A percentile compares a stretch with the other conserved stretches of the same genome.
These are phyloP conservation scores for Montipora efflorescens DNA, from an alignment of 64 coral and sea anemone genomes.

Conservation along the genomic window DNA sequence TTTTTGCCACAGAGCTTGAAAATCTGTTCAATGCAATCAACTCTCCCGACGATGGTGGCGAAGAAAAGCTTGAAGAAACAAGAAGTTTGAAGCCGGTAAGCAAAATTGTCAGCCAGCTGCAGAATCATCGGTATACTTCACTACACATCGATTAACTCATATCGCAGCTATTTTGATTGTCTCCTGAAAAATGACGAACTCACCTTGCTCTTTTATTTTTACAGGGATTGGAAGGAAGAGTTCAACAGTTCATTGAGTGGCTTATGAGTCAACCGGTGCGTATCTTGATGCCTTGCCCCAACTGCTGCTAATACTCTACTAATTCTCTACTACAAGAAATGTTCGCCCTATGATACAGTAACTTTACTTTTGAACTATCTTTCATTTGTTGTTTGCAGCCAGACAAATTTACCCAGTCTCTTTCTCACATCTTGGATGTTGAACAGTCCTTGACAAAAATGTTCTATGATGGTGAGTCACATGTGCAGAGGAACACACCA, in stretches of 20 bases:
- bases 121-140: too few species aligned
- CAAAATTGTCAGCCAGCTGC: background rate
- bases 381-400: constrained; percentile 60
- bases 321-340: background rate
- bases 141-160: background rate
- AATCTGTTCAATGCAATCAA: constrained; percentile 91
- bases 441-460: constrained; percentile 85
- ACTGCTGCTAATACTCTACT: background rate
- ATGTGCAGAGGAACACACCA: background rate
- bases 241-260: constrained; percentile 94
- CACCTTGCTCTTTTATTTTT: background rate
- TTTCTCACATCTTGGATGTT: constrained; percentile 89
- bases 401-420: constrained; percentile 82
- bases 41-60: constrained; percentile 66
- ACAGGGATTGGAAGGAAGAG: constrained; percentile 73
- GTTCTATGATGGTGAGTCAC: constrained; percentile 77
- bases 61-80: constrained; percentile 79
- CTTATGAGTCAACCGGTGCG: constrained; percentile 92
- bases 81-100: constrained; percentile 82
- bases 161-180: background rate
- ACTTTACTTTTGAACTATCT: background rate
- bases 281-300: background rate
- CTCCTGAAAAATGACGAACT: background rate
- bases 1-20: constrained; percentile 71
- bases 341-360: too few species aligned